Evolutionary conservation across 2,888 invertebrate species (phyloP), one percentile per base, ranked within the genome.

Genomic region (Pyrocoelia pectoralis): DNA sequence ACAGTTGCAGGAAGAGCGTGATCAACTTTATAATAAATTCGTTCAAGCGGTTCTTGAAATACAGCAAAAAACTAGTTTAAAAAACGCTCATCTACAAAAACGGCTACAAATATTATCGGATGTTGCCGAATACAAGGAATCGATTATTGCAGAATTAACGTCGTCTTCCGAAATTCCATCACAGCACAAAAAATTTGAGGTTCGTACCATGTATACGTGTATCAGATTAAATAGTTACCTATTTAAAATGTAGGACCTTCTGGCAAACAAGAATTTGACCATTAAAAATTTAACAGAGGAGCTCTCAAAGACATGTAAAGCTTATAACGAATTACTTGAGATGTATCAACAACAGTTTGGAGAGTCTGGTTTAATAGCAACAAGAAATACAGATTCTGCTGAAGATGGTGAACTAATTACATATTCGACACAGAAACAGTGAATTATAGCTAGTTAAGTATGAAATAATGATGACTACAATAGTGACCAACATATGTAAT

Each of bases 231-330:
- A 41, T 41, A 14, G n/a, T 12, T 56, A 46, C 18, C 29, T 15
- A 13, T 55, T 54, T 15, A 48, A 43, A 60, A 79, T 76, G 2
- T 71, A 90, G 87, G 87, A 87, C 65, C 84, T 93, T 68, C 78
- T 95, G 2, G 88, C 89, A 71, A 82, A 87, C 15, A 95, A 95
- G 83, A 93, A 94, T 76, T 88, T 88, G 14, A 87, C 89, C 54
- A 93, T 95, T 56, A 89, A 92, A 79, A 92, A 94, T 74, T 81
- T 95, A 24, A 90, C 92, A 65, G 92, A 92, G 73, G 93, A 95
- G 80, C 83, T 95, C 66, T 92, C 92, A 0, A 86, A 92, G 73
- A 88, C 92, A 0, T 87, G 90, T 56, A 94, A 92, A 81, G 92
- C 93, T 0, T 94, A 95, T 74, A 93, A 95, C 76, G 94, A 95